Conservation (phyloP, 2,888 invertebrate genomes). For the Oasisia sp. region DNA sequence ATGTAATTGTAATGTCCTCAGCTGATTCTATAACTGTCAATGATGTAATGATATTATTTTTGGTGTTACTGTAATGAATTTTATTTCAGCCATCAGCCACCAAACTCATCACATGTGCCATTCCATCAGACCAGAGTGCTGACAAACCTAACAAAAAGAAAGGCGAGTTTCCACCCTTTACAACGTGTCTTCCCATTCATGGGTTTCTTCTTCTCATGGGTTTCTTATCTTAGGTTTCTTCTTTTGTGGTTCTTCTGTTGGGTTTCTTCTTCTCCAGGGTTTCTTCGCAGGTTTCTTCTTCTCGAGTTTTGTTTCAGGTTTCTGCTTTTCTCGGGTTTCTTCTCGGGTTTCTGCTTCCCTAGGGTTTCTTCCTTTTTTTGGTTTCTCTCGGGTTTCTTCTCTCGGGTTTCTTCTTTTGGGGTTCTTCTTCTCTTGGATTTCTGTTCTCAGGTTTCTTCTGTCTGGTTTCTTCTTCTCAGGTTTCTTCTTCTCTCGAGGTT, state of each 20-base stretch:
- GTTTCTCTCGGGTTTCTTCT: no score
- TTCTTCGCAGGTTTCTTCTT: no score
- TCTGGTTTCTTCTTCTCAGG: neutral
- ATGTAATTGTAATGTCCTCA: no score
- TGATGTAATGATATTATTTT: neutral
- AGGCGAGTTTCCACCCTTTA: conserved; percentile 40
- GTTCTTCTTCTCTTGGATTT: no score
- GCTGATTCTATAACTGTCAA: neutral
- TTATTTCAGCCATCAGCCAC: conserved; percentile 83
- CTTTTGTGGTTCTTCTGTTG: no score
- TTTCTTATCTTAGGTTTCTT: no score
- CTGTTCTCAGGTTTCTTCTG: no score
- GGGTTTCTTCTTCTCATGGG: neutral
- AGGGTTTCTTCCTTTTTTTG: neutral
- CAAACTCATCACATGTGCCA: conserved; percentile 91
- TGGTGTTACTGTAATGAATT: neutral
- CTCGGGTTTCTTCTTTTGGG: no score
- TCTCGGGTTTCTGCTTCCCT: neutral
- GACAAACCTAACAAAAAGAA: conserved; percentile 45
- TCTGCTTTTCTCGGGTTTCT: neutral
- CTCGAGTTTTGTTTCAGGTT: no score
- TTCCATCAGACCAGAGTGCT: conserved; percentile 46
- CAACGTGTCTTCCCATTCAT: neutral
- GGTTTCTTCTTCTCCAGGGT: no score
- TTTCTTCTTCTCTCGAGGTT: no score